These are phyloP conservation scores for Petrocephalus microphthalmus DNA, from an alignment of 2,113 vertebrate species.

Conservation along the genomic window DNA sequence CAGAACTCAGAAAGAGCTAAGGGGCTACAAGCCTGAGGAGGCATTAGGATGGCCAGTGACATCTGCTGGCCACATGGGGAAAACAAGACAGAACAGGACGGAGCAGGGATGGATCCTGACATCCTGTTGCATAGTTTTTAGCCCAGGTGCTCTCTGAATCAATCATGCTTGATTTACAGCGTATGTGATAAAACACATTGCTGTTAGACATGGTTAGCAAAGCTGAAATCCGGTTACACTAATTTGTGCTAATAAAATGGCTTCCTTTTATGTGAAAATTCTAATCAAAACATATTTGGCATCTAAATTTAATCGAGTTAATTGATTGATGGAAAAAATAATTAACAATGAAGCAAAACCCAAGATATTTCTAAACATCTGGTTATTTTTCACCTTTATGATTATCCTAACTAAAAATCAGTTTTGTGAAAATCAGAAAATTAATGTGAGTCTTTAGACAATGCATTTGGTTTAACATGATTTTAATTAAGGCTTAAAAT, in stretches of 20 bases:
- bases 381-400: not conserved
- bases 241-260: not conserved
- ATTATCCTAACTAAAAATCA: not conserved
- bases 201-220: not conserved
- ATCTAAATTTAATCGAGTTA: not conserved
- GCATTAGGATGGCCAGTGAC: not conserved
- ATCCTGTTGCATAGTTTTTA: not conserved
- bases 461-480: not conserved
- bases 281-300: not conserved
- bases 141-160: not conserved
- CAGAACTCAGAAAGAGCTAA: not conserved
- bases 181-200: not conserved
- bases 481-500: not conserved
- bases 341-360: not conserved
- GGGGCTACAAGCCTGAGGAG: not conserved
- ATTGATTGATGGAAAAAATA: not conserved
- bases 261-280: not conserved
- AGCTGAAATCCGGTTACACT: not conserved
- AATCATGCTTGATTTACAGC: not conserved
- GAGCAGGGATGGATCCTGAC: not conserved
- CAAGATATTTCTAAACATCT: not conserved
- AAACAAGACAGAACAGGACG: not conserved
- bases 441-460: not conserved
- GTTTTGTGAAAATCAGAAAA: not conserved
- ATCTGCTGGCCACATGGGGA: not conserved